Evolutionary conservation across 1,140 invertebrate species (phyloP).

Genomic region (Tetragnatha versicolor): DNA sequence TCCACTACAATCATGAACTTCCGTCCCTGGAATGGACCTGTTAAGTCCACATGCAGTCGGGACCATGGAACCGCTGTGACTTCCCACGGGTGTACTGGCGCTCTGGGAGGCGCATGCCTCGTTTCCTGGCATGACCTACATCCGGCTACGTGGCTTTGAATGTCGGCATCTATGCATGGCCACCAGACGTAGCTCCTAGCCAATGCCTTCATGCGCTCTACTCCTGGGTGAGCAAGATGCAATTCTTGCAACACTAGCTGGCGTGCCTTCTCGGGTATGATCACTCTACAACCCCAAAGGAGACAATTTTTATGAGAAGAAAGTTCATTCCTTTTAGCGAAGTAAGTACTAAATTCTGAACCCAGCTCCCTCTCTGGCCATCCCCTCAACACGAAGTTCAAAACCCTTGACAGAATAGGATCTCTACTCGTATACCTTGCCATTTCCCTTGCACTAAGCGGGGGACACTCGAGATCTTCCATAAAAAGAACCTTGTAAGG

Average conservation of each 20-base stretch:
- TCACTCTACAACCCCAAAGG: constrained; percentile 31
- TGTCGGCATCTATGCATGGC: constrained; percentile 59
- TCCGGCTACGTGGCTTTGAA: background rate
- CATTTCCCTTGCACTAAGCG: background rate
- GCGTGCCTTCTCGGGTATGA: constrained; percentile 58
- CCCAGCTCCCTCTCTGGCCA: background rate
- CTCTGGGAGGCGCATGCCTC: background rate
- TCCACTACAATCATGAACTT: constrained; percentile 37
- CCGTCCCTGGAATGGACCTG: constrained; percentile 46
- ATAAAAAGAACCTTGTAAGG: background rate
- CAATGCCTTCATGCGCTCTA: constrained; percentile 68
- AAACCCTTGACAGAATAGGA: background rate
- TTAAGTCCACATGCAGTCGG: constrained; percentile 58
- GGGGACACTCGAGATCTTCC: background rate
- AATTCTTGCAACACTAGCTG: constrained; percentile 57
- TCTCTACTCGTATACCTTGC: background rate
- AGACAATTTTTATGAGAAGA: background rate
- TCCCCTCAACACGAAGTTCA: background rate
- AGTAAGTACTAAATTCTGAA: background rate
- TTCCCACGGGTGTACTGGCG: constrained; percentile 31
- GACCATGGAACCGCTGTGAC: constrained; percentile 53
- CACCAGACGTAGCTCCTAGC: constrained; percentile 66
- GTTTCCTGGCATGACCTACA: constrained; percentile 3
- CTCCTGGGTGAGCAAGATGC: constrained; percentile 67
- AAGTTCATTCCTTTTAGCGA: background rate